These are phyloP conservation scores for Micromussa lordhowensis DNA, from an alignment of 92 coral and sea anemone species.

Conservation along the genomic window DNA sequence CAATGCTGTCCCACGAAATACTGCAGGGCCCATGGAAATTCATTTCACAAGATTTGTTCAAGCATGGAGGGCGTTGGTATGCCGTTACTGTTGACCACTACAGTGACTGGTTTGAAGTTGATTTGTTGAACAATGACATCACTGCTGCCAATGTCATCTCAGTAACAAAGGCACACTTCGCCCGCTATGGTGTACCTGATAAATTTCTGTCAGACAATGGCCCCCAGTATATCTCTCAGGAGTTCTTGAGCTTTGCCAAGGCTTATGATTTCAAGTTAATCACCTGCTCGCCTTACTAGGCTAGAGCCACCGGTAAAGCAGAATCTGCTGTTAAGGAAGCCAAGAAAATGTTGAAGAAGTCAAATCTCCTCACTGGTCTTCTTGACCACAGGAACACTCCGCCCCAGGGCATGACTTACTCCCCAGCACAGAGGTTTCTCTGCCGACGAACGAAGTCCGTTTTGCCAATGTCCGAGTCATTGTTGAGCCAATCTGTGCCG, in stretches of 20 bases:
- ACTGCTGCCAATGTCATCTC: constrained; percentile 39
- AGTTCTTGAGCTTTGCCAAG: constrained; percentile 26
- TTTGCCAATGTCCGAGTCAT: too few species aligned
- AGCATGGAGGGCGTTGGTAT: constrained; percentile 35
- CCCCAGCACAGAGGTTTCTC: too few species aligned
- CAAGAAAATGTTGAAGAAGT: background rate
- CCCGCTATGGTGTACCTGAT: too few species aligned
- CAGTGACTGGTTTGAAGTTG: constrained; percentile 34
- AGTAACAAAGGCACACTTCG: constrained; percentile 17
- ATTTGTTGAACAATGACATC: constrained; percentile 25
- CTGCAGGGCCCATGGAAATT: background rate
- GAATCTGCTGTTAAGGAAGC: background rate
- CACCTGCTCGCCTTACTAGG: constrained; percentile 33
- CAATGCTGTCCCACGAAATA: constrained; percentile 32
- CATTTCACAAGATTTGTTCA: background rate
- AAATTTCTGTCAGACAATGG: too few species aligned
- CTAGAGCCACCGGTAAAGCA: constrained; percentile 20
- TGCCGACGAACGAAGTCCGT: too few species aligned
- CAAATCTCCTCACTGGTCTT: too few species aligned
- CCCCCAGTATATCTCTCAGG: background rate
- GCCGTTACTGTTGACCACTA: constrained; percentile 37
- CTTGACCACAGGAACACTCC: too few species aligned
- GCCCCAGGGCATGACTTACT: too few species aligned
- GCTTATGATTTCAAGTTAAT: constrained; percentile 35
- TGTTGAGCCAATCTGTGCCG: too few species aligned